Base-by-base conservation (phyloP, 2,888 invertebrate species). In the Aphodius granarius region DNA sequence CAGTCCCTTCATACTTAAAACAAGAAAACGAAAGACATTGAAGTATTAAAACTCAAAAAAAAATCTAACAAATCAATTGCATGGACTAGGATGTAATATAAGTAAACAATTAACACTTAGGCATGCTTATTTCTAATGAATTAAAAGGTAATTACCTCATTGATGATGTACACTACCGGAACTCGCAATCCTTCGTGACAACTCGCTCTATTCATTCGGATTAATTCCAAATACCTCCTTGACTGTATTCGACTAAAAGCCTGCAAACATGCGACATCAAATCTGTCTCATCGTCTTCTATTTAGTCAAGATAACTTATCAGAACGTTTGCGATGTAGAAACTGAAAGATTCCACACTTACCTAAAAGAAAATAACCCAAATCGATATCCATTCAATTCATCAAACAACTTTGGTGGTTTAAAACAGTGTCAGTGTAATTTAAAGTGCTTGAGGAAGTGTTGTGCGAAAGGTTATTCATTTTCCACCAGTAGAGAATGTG, bases 401-500 rank as follows among this genome's bases (percentile, higher is more conserved):
- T 43, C 43, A 43, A 43, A n/a, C n/a, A n/a, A n/a, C n/a, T 13
- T 2, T 43, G 43, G 43, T 43, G 43, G 13, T 13, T 43, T 43
- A 9, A 6, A 3, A 43, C 6, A 3, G 6, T 43, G 43, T 43
- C 9, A 9, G 9, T 43, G 43, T 71, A 65, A 72, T 19, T 20
- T 62, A 22, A 76, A 71, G 16, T 76, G 76, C 23, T 23, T 76
- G 19, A 17, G 74, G 17, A 76, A 76, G 66, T 74, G 76, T 64
- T 76, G 76, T 20, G 74, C 74, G 16, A 17, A 17, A 16, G 76
- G 76, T 63, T 76, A 72, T 74, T 72, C 72, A 16, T 76, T 72
- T 71, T 71, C 63, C 17, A 20, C 20, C 17, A 21, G 16, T 20
- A 66, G 66, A 15, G 62, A 23, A 63, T 76, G 76, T 62, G 72